A percentile compares a stretch with the other conserved stretches of the same genome.
Evolutionary conservation across 2,797 vertebrate genomes (phyloP).

Genomic region (Bovichtus diacanthus): DNA sequence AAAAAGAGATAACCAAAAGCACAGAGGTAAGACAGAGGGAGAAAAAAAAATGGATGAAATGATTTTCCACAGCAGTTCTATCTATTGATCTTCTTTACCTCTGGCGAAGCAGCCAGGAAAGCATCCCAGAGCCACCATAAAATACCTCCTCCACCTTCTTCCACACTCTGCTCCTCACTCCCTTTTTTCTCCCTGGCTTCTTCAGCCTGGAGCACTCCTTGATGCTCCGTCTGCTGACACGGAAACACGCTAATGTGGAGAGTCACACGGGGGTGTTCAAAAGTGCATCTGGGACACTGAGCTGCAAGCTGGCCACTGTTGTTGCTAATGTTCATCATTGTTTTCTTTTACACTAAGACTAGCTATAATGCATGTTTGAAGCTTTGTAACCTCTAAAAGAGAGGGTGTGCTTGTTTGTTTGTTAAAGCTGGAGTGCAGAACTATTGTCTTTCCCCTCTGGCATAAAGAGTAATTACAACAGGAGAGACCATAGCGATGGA

Average conservation of each 20-base stretch:
- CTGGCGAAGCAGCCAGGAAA: slow-evolving; percentile 68
- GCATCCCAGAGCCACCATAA: slow-evolving; percentile 85
- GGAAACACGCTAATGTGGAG: slow-evolving; percentile 65
- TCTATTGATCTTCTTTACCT: slow-evolving; percentile 77
- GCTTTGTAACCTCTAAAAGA: neutral
- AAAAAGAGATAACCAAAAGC: neutral
- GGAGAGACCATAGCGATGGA: too few relatives aligned
- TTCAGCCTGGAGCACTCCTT: slow-evolving; percentile 48
- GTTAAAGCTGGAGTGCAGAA: too few relatives aligned
- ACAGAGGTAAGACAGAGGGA: slow-evolving; percentile 1
- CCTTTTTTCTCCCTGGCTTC: slow-evolving; percentile 35
- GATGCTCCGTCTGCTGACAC: slow-evolving; percentile 65
- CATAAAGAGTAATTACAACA: too few relatives aligned
- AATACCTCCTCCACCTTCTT: slow-evolving; percentile 63
- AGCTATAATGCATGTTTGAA: neutral
- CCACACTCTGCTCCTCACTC: slow-evolving; percentile 57
- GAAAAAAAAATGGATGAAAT: neutral
- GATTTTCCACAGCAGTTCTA: slow-evolving; percentile 16
- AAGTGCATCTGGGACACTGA: slow-evolving; percentile 25
- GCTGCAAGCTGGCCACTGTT: neutral
- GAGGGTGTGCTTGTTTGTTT: neutral
- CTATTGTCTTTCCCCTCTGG: too few relatives aligned
- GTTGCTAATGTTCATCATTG: neutral
- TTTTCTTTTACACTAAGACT: neutral
- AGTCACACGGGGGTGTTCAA: slow-evolving; percentile 18